These are phyloP conservation scores for Calosoma granatense DNA, from an alignment of 1,140 invertebrate genomes.

Conservation along the genomic window DNA sequence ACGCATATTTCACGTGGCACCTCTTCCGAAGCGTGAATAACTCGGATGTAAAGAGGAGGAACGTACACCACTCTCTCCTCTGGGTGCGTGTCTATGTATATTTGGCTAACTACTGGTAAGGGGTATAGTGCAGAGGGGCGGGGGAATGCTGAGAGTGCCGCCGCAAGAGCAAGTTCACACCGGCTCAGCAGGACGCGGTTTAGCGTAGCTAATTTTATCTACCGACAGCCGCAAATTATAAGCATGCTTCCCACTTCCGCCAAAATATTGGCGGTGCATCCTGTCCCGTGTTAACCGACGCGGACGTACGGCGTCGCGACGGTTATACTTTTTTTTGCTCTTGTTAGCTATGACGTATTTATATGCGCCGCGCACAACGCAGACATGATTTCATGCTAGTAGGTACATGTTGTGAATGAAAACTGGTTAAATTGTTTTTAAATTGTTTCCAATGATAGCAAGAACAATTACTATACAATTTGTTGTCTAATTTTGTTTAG, in stretches of 20 bases:
- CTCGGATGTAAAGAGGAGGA: not conserved
- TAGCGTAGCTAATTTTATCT: constrained; percentile 13
- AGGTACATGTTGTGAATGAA: too few relatives aligned
- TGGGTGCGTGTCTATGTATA: not conserved
- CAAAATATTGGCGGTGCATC: constrained; percentile 8
- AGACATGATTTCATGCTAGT: not conserved
- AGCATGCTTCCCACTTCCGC: constrained; percentile 16
- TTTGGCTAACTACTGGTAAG: not conserved
- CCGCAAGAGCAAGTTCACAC: not conserved
- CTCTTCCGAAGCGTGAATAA: not conserved
- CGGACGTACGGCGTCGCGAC: not conserved
- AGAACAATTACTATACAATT: too few relatives aligned
- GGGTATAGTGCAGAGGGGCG: not conserved
- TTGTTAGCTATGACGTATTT: too few relatives aligned
- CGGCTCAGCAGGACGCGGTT: not conserved
- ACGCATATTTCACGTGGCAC: not conserved
- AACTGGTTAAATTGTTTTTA: too few relatives aligned
- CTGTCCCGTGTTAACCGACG: too few relatives aligned
- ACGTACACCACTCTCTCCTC: too few relatives aligned
- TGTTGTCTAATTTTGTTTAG: too few relatives aligned
- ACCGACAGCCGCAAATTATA: constrained; percentile 12
- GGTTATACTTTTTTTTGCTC: not conserved
- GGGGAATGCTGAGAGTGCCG: too few relatives aligned
- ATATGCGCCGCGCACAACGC: too few relatives aligned
- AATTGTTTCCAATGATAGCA: too few relatives aligned